phyloP scores from a whole-genome alignment of 92 coral and sea anemone species.

The Epizoanthus ramosus region DNA sequence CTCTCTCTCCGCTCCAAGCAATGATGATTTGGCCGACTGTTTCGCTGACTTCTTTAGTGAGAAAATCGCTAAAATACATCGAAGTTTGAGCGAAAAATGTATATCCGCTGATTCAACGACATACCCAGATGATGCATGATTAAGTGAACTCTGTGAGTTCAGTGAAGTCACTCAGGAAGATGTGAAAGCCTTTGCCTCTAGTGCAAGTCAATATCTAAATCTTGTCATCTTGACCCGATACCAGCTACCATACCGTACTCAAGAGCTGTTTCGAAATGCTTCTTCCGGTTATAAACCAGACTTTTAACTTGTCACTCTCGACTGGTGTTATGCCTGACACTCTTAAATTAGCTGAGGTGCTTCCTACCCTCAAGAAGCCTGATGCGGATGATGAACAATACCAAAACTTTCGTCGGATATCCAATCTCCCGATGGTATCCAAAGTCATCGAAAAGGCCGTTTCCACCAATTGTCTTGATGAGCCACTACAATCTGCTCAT shows the following conservation, averaged over 20 bases:
- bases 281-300: constrained; percentile 35
- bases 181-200: constrained; percentile 23
- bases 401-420: constrained; percentile 12
- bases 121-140: constrained; percentile 1
- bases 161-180: constrained; percentile 28
- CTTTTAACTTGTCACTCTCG: constrained; percentile 32
- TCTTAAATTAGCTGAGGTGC: constrained; percentile 27
- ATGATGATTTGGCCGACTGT: too few species aligned
- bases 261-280: constrained; percentile 30
- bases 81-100: background rate
- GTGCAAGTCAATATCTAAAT: constrained; percentile 30
- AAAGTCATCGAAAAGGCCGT: constrained; percentile 20
- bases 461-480: background rate
- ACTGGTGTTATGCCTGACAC: constrained; percentile 40
- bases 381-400: background rate
- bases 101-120: background rate
- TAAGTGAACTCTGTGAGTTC: background rate
- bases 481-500: background rate
- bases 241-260: constrained; percentile 24
- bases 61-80: constrained; percentile 18
- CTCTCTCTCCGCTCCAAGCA: too few species aligned
- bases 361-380: constrained; percentile 25
- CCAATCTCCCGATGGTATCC: constrained; percentile 19
- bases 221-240: constrained; percentile 45
- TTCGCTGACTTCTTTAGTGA: too few species aligned